Base-by-base conservation (phyloP, 2,888 invertebrate species). In the Lomographa bimaculata region DNA sequence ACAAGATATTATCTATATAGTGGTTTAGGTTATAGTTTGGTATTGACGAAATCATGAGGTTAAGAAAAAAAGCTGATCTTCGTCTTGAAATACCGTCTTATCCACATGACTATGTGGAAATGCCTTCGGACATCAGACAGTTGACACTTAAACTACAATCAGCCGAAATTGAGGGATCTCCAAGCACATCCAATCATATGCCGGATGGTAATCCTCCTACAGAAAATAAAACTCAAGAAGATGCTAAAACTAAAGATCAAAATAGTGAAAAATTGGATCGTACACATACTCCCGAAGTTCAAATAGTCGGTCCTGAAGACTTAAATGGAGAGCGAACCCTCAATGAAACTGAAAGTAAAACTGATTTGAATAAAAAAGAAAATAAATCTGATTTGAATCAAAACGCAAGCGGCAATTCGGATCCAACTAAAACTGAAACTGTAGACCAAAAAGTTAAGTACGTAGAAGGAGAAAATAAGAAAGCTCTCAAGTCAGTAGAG, bases 71-170 rank as follows among this genome's bases (percentile, higher is more conserved):
- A 32, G 76, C 85, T 24, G 78, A 84, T 60, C 63, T 89, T n/a
- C 61, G 75, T 0, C 5, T 87, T 9, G 37, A 72, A 2, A 84
- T 89, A 32, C 79, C 81, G 0, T 69, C 79, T 0, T 82, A 79
- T 37, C 79, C 84, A 1, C 64, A 71, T 3, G 87, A 84, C 20
- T 87, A 85, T 54, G 87, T 83, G 0, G 74, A 81, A 60, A 86
- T 87, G 85, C 86, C 87, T 1, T 50, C 55, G 4, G 78, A 77
- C 8, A 71, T 77, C 0, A 68, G 66, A 20, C 50, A 60, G 3
- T 42, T 21, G 25, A 14, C 14, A 14, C 14, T 4, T 14, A 14
- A 14, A 3, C n/a, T n/a, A n/a, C 25, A 25, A 7, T 21, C 41
- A 8, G 25, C 42, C 4, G 26, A 32, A 17, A 1, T 25, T 7